A percentile compares a stretch with the other conserved stretches of the same genome.
Conservation (phyloP, 2,888 invertebrate species). For the Mantis religiosa region DNA sequence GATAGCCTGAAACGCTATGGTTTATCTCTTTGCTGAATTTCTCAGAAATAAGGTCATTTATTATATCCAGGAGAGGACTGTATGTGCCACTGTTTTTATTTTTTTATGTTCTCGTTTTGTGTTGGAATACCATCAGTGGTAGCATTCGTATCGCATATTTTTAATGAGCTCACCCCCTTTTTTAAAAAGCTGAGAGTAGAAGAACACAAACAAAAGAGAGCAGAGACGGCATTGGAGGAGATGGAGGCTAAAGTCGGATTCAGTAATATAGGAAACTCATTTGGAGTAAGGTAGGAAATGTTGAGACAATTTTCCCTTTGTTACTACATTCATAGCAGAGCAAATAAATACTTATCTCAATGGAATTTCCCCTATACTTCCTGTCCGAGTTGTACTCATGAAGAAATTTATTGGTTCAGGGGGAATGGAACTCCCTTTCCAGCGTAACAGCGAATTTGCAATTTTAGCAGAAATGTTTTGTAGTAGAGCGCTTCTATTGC, state of each 20-base stretch:
- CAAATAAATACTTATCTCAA: neutral
- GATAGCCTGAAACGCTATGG: neutral
- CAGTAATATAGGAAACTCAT: neutral
- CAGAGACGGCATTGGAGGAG: no score
- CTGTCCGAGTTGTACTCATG: no score
- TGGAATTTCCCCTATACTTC: neutral
- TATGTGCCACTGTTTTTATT: neutral
- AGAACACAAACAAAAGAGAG: neutral
- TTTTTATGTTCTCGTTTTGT: neutral
- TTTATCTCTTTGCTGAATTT: neutral
- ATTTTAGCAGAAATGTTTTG: no score
- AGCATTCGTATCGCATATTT: neutral
- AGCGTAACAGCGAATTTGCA: no score
- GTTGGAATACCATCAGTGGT: neutral
- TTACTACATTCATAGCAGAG: no score
- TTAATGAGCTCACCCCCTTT: neutral
- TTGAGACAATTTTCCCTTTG: no score
- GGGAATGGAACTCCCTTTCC: no score
- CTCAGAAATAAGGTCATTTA: neutral
- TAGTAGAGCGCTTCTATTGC: no score
- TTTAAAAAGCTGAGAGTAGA: neutral
- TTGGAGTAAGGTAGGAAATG: no score
- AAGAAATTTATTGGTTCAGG: no score
- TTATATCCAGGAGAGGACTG: neutral
- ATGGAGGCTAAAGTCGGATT: neutral